Base-by-base conservation (phyloP, 2,888 invertebrate species). In the Hemicrepidius hirtus region DNA sequence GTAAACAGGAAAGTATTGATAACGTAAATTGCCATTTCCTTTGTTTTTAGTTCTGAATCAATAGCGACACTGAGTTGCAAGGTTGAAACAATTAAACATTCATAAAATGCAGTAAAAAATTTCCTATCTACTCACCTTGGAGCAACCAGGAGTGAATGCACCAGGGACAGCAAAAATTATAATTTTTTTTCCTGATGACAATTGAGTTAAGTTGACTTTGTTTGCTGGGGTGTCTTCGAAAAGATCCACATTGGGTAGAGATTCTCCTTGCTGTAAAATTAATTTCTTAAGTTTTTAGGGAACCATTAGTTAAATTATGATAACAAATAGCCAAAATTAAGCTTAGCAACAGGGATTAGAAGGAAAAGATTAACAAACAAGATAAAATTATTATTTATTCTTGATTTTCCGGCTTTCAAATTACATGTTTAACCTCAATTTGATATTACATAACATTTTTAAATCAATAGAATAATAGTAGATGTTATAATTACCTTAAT, bases 81-180 rank as follows among this genome's bases (percentile, higher is more conserved):
- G 53, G 64, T 65, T 65, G 10, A 16, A 68, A 53, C 18, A 44
- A 44, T 28, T 20, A 21, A 50, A 41, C 13, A 53, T 21, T 44
- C 32, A 18, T 9, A 55, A n/a, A 32, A 16, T 32, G 3, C 5
- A 59, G 7, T 40, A 13, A 64, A 70, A 49, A 59, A 24, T 5
- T 24, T 49, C n/a, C n/a, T 46, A 35, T 21, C 12, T 65, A 65
- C 20, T 20, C 46, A 77, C 94, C 88, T 94, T 93, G 0, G 96
- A 95, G 84, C 97, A 97, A 5, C 96, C 96, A 6, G 97, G 97
- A 0, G 97, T 97, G 82, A 97, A 98, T 2, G 97, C 97, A 6
- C 98, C 98, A 13, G 97, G 97, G 9, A 98, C 97, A 20, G 93
- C 97, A 84, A 98, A 96, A 68, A 97, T 85, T 9, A 97, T 89